Base-by-base conservation (phyloP, 1,140 invertebrate genomes). In the Ceratina japonica region DNA sequence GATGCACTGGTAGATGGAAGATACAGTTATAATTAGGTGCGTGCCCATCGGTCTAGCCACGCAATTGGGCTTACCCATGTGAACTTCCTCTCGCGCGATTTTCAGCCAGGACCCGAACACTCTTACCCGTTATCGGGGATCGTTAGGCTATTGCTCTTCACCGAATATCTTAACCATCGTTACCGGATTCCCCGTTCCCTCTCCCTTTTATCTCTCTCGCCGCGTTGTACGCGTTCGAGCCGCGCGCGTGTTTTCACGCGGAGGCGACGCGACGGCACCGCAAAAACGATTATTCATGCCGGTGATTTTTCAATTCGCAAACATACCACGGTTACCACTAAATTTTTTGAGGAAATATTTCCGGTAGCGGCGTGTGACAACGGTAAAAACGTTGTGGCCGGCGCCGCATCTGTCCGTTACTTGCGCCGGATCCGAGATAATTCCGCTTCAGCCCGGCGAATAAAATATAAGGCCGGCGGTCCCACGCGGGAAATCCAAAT, bases 1-100 rank as follows among this genome's bases (percentile, higher is more conserved):
- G 75, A 86, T 62, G 70, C 84, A 44, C 37, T 44, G 79, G 87
- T 90, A 91, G 91, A 91, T 92, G 89, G 88, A 89, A 91, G 91
- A 92, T 91, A 44, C 10, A 92, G 90, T 91, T 91, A 89, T 91
- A 92, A 92, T 92, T 92, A 92, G 90, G 89, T 86, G 81, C 85
- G 87, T 86, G 88, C 89, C n/a, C n/a, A n/a, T 87, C 87, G 87
- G 88, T 90, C 90, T 92, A 92, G 90, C 89, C 90, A 89, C 88
- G 88, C 89, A 87, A 90, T 84, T 16, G 22, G 85, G 88, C 87
- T 84, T 91, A 92, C 87, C 88, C 91, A 92, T 91, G 91, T 92
- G 91, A 91, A 92, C 90, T 90, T 92, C 91, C 90, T 91, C 87
- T 77, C 74, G 27, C 44, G 84, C 83, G 86, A 86, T 76, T 91